Evolutionary conservation across 2,113 vertebrate species (phyloP), one percentile per base, ranked within the genome.

Genomic region (Solea solea): DNA sequence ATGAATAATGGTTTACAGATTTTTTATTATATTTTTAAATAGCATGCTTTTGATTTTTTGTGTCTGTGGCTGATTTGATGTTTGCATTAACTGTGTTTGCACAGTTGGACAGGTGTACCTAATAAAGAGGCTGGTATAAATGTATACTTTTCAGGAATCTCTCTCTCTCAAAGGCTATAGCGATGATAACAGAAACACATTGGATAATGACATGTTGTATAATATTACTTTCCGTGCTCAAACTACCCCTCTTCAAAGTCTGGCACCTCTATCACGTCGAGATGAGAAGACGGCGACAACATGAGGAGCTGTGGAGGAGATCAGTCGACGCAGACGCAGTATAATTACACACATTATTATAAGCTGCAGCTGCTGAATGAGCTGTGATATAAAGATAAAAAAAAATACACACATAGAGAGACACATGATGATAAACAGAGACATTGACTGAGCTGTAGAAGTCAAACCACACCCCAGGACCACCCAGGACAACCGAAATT

Each of bases 401-500:
- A 34, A 72, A 58, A 57, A 48, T 25, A 8, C 25, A 44, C 9
- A 65, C 39, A 27, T 3, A 63, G 0, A 46, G 11, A 74, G 56
- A 41, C 48, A 49, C n/a, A 42, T 27, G 2, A 64, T 62, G 54
- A 69, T 40, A 54, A 27, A 70, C 55, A 45, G 9, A 74, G 34
- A 65, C 4, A 3, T 34, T 41, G 28, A 76, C 44, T 3, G 2
- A 67, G 13, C 13, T 71, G 44, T n/a, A 64, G 48, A 49, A 58
- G 46, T 50, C 44, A 13, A 6, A 27, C 46, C 34, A 5, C 41
- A 42, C 42, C 16, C 9, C 10, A n/a, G 59, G 71, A 69, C 64
- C 12, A 7, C 53, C 51, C 51, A 49, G 50, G 80, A 39, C 45
- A 14, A 62, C 85, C 77, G 60, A 75, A 83, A 87, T 86, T 74